Base-by-base conservation (phyloP, 2,113 vertebrate genomes). In the Anser cygnoides region DNA sequence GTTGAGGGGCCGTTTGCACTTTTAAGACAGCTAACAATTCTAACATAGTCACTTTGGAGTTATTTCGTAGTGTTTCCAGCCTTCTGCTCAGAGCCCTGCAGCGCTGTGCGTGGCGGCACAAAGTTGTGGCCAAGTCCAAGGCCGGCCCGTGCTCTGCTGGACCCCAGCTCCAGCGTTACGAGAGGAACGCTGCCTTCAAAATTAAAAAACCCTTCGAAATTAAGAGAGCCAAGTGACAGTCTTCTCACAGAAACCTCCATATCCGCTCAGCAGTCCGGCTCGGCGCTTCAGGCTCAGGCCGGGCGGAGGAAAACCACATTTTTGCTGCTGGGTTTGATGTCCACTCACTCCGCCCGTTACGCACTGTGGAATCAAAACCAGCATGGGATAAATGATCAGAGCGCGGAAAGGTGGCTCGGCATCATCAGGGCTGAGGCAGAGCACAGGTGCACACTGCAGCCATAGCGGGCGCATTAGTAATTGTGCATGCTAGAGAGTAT, bases 301-400 rank as follows among this genome's bases (percentile, higher is more conserved):
- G 18, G 26, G 26, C 17, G 19, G 25, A 29, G 11, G 62, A 65
- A 85, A 75, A 63, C 81, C 63, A 71, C 70, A 12, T 61, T 59
- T 76, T 52, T 0, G 2, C 22, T 3, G 19, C 41, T 19, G 43
- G 28, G 55, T 86, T 61, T 33, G 70, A 5, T 46, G 52, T 33
- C 44, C 1, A 4, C 63, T 59, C 57, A 5, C 31, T 25, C 43
- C 65, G 50, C 68, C 75, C 13, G 0, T 59, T 58, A 50, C 4
- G 2, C 0, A 4, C 50, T 5, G 19, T 31, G 23, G 87, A 59
- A 33, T 65, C 92, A 46, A 71, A 90, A 44, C 57, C 81, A 58
- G 62, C 35, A 17, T 0, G 3, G 61, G 44, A 52, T 18, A 11
- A 3, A 16, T 0, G 8, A 13, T n/a, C 1, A 1, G 43, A 3